Percentiles rank a stretch among this genome's conserved stretches.
phyloP scores from a whole-genome alignment of 2,113 vertebrate genomes.

The Carassius auratus region DNA sequence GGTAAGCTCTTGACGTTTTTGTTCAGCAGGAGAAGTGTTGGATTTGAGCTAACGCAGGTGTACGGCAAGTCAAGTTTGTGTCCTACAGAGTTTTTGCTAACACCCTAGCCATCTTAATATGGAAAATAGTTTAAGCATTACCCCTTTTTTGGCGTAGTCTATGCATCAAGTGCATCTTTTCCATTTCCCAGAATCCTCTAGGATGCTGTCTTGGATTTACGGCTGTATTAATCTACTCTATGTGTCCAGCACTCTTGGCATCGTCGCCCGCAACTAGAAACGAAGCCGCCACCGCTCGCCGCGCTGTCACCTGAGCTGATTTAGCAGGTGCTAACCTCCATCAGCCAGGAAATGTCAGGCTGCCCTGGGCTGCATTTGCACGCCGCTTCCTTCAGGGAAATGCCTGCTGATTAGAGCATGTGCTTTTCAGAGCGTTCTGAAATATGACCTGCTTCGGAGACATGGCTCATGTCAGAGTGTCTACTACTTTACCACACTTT shows the following conservation, averaged over 20 bases:
- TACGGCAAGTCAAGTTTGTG: neutral
- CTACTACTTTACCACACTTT: slow-evolving; percentile 7
- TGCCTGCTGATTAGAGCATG: slow-evolving; percentile 35
- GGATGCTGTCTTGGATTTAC: slow-evolving; percentile 12
- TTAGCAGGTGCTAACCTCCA: slow-evolving; percentile 45
- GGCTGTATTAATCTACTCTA: slow-evolving; percentile 40
- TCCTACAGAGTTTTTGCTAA: neutral
- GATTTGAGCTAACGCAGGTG: slow-evolving; percentile 7
- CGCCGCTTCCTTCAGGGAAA: neutral
- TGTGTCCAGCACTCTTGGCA: slow-evolving; percentile 25
- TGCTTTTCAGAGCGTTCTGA: neutral
- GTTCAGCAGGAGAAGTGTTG: neutral
- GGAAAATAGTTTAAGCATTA: neutral
- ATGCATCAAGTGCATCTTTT: slow-evolving; percentile 39
- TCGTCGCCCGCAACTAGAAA: slow-evolving; percentile 18
- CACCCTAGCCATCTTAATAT: neutral
- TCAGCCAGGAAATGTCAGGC: slow-evolving; percentile 24
- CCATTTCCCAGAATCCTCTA: slow-evolving; percentile 1
- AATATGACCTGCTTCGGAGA: slow-evolving; percentile 18
- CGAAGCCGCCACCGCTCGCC: neutral
- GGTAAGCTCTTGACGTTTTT: slow-evolving; percentile 27
- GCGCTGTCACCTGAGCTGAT: slow-evolving; percentile 30
- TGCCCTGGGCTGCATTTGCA: slow-evolving; percentile 9
- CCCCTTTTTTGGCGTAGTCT: neutral
- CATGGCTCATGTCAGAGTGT: neutral